Percentiles rank a stretch among this genome's conserved stretches.
phyloP scores from a whole-genome alignment of 2,113 vertebrate species.

The Chloropsis cyanopogon region DNA sequence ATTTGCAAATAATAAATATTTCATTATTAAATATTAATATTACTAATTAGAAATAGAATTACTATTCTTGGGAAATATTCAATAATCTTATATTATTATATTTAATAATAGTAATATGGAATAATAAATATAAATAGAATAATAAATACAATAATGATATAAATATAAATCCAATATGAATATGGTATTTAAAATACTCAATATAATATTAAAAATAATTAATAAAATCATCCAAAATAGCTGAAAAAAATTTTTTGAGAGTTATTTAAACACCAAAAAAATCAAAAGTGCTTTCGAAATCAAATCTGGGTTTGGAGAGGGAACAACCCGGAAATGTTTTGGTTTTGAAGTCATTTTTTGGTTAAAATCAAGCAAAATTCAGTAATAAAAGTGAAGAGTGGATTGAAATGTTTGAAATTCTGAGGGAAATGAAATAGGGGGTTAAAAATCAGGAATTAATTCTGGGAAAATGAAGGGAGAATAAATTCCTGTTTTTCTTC shows the following conservation, averaged over 20 bases:
- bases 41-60: too few species aligned
- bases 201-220: too few species aligned
- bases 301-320: background rate
- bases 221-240: background rate
- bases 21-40: too few species aligned
- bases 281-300: background rate
- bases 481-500: background rate
- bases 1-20: too few species aligned
- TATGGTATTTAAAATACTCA: too few species aligned
- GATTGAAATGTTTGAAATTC: background rate
- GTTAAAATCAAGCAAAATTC: too few species aligned
- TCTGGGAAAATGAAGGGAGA: background rate
- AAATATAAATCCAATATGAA: too few species aligned
- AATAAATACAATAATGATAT: too few species aligned
- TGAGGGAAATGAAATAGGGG: background rate
- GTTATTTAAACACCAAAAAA: background rate
- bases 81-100: too few species aligned
- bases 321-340: background rate
- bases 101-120: too few species aligned
- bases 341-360: background rate
- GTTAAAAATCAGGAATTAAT: background rate
- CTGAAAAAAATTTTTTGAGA: background rate
- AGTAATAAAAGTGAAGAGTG: accelerated
- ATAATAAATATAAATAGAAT: too few species aligned
- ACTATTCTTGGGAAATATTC: too few species aligned